These are phyloP conservation scores for Pseudorhiza aurosa DNA, from an alignment of 30 jellyfish, hydroid and myxozoan species.

Conservation along the genomic window DNA sequence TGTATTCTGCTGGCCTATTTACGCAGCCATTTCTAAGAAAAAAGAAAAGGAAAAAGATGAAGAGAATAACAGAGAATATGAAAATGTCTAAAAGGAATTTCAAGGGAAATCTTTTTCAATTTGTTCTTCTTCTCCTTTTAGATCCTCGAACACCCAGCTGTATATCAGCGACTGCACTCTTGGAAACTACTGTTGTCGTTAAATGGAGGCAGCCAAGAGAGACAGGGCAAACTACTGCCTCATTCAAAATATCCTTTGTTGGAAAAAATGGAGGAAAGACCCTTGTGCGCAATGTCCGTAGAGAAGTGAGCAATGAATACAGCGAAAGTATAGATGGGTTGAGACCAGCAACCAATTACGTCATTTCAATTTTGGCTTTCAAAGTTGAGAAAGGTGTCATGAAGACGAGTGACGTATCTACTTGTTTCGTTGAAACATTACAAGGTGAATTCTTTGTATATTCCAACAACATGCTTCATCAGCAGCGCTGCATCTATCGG, in stretches of 20 bases:
- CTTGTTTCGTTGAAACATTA: neutral
- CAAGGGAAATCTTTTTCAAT: too few species aligned
- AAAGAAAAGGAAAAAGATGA: too few species aligned
- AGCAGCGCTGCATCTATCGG: too few species aligned
- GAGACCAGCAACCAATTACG: slow-evolving; percentile 8
- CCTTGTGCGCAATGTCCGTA: neutral
- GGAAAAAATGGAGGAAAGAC: neutral
- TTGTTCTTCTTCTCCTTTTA: too few species aligned
- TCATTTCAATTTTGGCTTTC: neutral
- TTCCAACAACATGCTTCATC: too few species aligned
- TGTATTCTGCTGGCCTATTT: too few species aligned
- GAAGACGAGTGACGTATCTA: slow-evolving; percentile 6
- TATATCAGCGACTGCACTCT: neutral
- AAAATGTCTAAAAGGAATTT: too few species aligned
- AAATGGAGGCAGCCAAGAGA: slow-evolving; percentile 37
- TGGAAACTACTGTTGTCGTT: slow-evolving; percentile 6
- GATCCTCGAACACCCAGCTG: slow-evolving; percentile 47
- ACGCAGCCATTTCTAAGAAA: too few species aligned
- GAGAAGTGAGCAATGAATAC: neutral
- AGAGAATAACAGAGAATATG: too few species aligned
- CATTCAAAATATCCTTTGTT: neutral
- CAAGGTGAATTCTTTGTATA: too few species aligned
- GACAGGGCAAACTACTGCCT: neutral
- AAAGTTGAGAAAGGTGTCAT: neutral
- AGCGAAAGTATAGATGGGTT: slow-evolving; percentile 1